Base-by-base conservation (phyloP, 2,797 vertebrate species). In the Chiroxiphia lanceolata region DNA sequence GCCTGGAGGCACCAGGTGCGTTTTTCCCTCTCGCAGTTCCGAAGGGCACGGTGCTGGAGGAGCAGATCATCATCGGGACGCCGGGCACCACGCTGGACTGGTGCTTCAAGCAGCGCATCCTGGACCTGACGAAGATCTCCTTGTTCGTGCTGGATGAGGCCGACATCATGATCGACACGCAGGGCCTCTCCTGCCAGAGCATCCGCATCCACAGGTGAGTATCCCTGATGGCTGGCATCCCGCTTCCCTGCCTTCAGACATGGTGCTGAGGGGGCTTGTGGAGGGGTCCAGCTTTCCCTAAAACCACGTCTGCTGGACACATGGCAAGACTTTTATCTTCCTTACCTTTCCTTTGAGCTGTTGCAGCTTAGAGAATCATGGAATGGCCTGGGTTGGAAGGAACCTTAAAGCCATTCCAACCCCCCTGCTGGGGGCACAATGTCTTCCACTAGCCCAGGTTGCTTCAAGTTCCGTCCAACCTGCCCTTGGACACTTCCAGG, bases 121-220 rank as follows among this genome's bases (percentile, higher is more conserved):
- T 98, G 9, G 94, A 98, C 60, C 7, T 97, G 56, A 48, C 53
- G 5, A 97, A 95, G 60, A 97, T 98, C 67, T 48, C 12, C 15
- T 77, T 98, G 31, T 98, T 98, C 1, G 98, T 98, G 71, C 94
- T 98, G 94, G 98, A 98, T 7, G 98, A 98, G 72, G 98, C 98
- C 0, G 98, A 98, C 59, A 97, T 98, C 54, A 98, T 98, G 98
- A 98, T 98, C 0, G 94, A 97, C 57, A 96, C 89, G 0, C 98
- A 98, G 88, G 98, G 98, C 38, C 97, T 98, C 59, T 97, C 92
- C 42, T 96, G 95, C 56, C 98, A 98, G 54, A 98, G 98, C 86
- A 89, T 98, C 27, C 97, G 98, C 33, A 96, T 98, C 42, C 98
- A 98, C 87, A 97, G 98, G 98, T 97, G 94, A 83, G 69, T 1